These are phyloP conservation scores for Scaeva pyrastri DNA, from an alignment of 2,888 invertebrate genomes.

Conservation along the genomic window DNA sequence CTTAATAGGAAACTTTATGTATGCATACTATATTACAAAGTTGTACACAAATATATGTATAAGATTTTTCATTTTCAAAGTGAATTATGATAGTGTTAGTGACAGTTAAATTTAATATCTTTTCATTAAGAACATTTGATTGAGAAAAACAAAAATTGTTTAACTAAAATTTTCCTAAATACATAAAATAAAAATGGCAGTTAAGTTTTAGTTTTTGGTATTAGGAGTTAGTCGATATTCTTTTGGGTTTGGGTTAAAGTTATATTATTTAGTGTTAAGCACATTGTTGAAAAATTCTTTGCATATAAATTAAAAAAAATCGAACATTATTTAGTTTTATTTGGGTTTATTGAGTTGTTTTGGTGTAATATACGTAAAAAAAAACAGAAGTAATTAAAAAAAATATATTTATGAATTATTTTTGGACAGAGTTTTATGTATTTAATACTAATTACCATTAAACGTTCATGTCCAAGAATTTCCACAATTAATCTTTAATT, in stretches of 20 bases:
- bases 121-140: conserved; percentile 29
- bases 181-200: conserved; percentile 61
- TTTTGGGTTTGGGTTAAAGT: conserved; percentile 1
- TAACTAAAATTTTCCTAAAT: conserved; percentile 64
- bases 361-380: conserved; percentile 14
- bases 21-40: conserved; percentile 29
- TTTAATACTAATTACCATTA: no score
- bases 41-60: conserved; percentile 26
- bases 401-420: neutral
- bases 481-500: no score
- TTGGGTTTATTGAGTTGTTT: conserved; percentile 1
- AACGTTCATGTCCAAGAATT: no score
- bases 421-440: no score
- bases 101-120: conserved; percentile 14
- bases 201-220: conserved; percentile 62
- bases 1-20: conserved; percentile 69
- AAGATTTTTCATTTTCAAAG: neutral
- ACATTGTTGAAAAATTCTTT: neutral
- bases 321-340: neutral
- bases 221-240: conserved; percentile 47
- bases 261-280: conserved; percentile 1
- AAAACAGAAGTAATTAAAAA: conserved; percentile 8
- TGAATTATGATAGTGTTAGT: conserved; percentile 40
- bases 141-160: conserved; percentile 52
- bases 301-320: neutral